Evolutionary conservation across 2,113 vertebrate genomes (phyloP).

Genomic region (Lycaon pictus): DNA sequence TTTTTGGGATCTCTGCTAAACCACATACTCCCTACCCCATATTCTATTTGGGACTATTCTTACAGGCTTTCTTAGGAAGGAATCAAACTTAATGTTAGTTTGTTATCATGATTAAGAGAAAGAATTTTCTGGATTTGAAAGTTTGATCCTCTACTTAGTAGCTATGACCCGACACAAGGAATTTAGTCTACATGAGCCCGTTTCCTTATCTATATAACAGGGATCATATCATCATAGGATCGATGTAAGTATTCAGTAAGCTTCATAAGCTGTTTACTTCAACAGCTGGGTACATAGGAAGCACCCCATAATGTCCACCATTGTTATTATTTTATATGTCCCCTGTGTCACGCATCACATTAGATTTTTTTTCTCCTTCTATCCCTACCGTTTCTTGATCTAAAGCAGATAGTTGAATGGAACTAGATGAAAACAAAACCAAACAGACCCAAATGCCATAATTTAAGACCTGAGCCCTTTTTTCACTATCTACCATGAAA

Average conservation of each 20-base stretch:
- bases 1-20: neutral
- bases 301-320: neutral
- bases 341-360: neutral
- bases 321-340: constrained; percentile 39
- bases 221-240: neutral
- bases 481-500: neutral
- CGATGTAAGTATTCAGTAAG: neutral
- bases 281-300: neutral
- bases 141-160: neutral
- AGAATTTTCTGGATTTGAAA: neutral
- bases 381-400: neutral
- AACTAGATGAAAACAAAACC: neutral
- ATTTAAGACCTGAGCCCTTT: neutral
- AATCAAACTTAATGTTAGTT: neutral
- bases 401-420: neutral
- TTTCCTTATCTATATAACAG: neutral
- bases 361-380: neutral
- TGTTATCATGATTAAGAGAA: neutral
- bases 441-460: neutral
- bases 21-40: neutral
- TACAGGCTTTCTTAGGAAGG: neutral
- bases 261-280: neutral
- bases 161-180: neutral
- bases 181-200: neutral
- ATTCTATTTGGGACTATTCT: neutral